These are phyloP conservation scores for Rhombomys opimus DNA, from an alignment of 2,113 vertebrate species.

Conservation along the genomic window DNA sequence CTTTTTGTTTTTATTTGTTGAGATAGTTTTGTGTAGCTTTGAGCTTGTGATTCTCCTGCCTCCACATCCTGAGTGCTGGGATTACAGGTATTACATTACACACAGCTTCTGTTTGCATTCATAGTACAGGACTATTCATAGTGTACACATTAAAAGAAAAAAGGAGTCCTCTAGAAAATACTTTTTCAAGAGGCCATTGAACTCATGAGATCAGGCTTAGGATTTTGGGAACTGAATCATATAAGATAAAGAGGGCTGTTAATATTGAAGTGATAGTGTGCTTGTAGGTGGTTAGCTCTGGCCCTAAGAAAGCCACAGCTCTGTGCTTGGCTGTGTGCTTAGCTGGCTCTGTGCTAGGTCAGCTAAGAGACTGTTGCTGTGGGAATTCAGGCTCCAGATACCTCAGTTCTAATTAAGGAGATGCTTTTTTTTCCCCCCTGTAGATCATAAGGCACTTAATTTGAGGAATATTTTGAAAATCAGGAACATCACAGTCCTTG, in stretches of 20 bases:
- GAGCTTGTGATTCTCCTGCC: not conserved
- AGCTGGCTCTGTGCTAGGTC: not conserved
- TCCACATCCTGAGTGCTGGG: not conserved
- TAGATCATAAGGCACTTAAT: not conserved
- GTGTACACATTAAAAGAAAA: not conserved
- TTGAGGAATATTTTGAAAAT: constrained; percentile 6
- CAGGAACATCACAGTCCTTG: not conserved
- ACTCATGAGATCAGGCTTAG: not conserved
- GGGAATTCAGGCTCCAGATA: not conserved
- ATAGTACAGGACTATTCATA: not conserved
- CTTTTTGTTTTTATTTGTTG: not conserved
- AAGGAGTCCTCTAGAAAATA: not conserved
- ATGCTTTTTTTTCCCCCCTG: not conserved
- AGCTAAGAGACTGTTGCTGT: not conserved
- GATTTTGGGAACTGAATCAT: not conserved
- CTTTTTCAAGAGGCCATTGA: not conserved
- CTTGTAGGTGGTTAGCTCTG: not conserved
- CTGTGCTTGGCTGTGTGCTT: not conserved
- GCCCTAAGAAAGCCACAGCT: not conserved
- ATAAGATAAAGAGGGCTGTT: not conserved
- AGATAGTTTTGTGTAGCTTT: not conserved
- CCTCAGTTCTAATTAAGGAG: not conserved
- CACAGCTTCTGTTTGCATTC: not conserved
- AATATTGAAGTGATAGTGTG: not conserved
- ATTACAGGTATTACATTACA: not conserved